A percentile compares a stretch with the other conserved stretches of the same genome.
phyloP scores from a whole-genome alignment of 1,140 invertebrate species.

The Xylocopa sonorina region DNA sequence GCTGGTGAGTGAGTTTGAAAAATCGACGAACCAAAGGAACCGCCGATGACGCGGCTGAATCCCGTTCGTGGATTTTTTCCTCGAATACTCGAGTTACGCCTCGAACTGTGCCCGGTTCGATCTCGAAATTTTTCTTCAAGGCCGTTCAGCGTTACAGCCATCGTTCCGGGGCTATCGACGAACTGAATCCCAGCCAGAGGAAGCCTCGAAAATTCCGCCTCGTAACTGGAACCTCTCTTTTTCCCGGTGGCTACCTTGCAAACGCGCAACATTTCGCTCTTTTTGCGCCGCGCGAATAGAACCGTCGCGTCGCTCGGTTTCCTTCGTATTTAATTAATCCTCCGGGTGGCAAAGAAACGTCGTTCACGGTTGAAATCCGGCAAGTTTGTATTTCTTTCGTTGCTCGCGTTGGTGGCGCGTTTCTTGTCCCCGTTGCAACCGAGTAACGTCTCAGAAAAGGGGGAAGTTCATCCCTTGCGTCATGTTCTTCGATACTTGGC shows the following conservation, averaged over 20 bases:
- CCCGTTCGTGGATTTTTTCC: constrained; percentile 35
- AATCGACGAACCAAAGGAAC: constrained; percentile 62
- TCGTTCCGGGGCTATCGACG: background rate
- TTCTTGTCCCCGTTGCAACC: background rate
- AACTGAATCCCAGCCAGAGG: background rate
- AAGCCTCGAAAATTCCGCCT: background rate
- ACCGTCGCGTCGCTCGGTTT: background rate
- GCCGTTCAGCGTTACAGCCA: too few relatives aligned
- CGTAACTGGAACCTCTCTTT: background rate
- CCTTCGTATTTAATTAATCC: constrained; percentile 35
- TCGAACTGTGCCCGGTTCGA: too few relatives aligned
- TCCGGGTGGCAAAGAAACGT: background rate
- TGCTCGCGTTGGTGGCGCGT: background rate
- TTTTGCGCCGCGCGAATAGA: background rate
- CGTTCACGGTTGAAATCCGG: constrained; percentile 13
- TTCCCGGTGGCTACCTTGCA: background rate
- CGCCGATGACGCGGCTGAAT: constrained; percentile 67
- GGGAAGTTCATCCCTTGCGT: background rate
- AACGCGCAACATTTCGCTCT: background rate
- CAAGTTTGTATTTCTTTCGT: constrained; percentile 17
- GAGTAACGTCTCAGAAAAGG: background rate
- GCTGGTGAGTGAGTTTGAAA: constrained; percentile 54
- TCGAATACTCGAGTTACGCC: background rate
- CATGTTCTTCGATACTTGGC: background rate
- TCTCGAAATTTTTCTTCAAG: too few relatives aligned